Evolutionary conservation across 2,113 vertebrate species (phyloP).

Genomic region (Tor tambroides): DNA sequence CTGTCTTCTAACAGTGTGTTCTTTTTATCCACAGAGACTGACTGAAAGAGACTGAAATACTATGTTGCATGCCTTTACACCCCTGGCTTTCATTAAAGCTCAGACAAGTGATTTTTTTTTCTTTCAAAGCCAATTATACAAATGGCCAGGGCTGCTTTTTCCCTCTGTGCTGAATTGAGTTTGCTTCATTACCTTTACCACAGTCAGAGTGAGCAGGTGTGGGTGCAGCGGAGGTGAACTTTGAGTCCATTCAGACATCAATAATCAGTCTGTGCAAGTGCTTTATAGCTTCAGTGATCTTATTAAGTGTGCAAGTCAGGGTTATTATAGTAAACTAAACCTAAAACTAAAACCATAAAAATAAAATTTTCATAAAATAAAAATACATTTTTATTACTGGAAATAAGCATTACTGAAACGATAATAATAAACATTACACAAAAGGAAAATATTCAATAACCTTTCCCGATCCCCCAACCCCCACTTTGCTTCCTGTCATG

Average conservation of each 20-base stretch:
- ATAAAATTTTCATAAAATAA: not conserved
- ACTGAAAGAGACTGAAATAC: not conserved
- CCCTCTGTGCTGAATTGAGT: not conserved
- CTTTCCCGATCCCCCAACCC: too few relatives aligned
- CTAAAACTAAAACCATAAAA: not conserved
- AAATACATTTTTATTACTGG: not conserved
- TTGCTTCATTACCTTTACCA: slow-evolving; percentile 37
- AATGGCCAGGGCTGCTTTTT: slow-evolving; percentile 2
- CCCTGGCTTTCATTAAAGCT: slow-evolving; percentile 39
- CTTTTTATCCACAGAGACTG: not conserved
- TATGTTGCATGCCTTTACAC: slow-evolving; percentile 17
- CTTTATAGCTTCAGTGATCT: slow-evolving; percentile 17
- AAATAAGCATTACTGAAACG: too few relatives aligned
- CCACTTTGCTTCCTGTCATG: too few relatives aligned
- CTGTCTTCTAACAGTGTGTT: not conserved
- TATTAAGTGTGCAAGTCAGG: not conserved
- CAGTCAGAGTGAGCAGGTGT: slow-evolving; percentile 37
- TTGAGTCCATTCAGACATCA: slow-evolving; percentile 34
- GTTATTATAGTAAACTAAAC: slow-evolving; percentile 2
- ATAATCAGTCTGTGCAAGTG: slow-evolving; percentile 20
- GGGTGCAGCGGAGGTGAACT: slow-evolving; percentile 29
- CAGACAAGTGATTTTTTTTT: slow-evolving; percentile 29
- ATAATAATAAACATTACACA: too few relatives aligned
- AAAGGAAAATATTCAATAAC: too few relatives aligned
- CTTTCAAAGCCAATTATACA: slow-evolving; percentile 39